These are phyloP conservation scores for Cylloceria caligata DNA, from an alignment of 2,888 invertebrate species.

Conservation along the genomic window DNA sequence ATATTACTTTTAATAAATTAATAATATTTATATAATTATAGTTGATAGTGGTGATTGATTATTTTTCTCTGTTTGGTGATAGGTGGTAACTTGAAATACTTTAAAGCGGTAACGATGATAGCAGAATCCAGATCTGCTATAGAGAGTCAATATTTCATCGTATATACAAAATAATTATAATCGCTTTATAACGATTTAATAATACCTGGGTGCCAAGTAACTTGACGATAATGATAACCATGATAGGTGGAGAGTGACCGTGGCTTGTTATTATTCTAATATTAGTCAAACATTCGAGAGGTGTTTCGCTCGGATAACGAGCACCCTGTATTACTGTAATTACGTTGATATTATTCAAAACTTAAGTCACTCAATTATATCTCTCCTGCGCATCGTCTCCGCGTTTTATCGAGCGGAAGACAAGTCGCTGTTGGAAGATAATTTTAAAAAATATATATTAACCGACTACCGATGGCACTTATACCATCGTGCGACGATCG, in stretches of 20 bases:
- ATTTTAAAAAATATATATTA: too few relatives aligned
- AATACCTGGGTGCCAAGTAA: slow-evolving; percentile 53
- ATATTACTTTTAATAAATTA: neutral
- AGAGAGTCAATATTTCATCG: slow-evolving; percentile 15
- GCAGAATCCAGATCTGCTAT: slow-evolving; percentile 39
- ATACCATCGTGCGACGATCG: neutral
- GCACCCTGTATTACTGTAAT: slow-evolving; percentile 52
- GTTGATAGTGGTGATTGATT: neutral
- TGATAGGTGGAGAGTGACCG: slow-evolving; percentile 8
- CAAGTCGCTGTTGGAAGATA: neutral
- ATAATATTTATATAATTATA: neutral
- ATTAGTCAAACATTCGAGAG: slow-evolving; percentile 58
- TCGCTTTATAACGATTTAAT: slow-evolving; percentile 66
- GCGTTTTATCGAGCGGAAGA: neutral
- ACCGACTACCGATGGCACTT: neutral
- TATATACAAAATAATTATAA: slow-evolving; percentile 60
- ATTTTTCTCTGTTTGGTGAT: neutral
- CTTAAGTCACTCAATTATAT: slow-evolving; percentile 49
- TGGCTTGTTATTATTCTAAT: slow-evolving; percentile 60
- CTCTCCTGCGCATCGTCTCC: neutral
- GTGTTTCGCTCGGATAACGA: slow-evolving; percentile 48
- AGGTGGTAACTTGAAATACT: too few relatives aligned
- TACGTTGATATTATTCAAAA: slow-evolving; percentile 55
- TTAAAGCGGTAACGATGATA: slow-evolving; percentile 26
- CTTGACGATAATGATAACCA: slow-evolving; percentile 52